Base-by-base conservation (phyloP, 2,888 invertebrate genomes). In the Synergus umbraculus region DNA sequence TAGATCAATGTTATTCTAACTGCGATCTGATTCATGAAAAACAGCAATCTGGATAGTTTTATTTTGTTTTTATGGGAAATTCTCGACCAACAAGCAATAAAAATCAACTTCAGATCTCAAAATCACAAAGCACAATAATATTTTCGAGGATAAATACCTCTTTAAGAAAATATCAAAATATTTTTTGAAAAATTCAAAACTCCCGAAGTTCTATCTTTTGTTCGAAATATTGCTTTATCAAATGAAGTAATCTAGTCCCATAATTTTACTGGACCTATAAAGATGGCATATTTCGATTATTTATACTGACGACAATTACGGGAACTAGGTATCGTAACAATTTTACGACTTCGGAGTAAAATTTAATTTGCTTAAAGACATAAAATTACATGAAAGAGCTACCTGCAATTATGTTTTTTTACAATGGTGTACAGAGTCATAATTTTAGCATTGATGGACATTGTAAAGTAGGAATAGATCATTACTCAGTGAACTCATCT, bases 1-100 rank as follows among this genome's bases (percentile, higher is more conserved):
- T 41, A 66, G 65, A 66, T 66, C 43, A 66, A 66, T 66, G n/a
- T 43, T 66, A 66, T 60, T 60, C 22, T 22, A 60, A 22, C 22
- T 60, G 22, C 22, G 18, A 60, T 60, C 22, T 22, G 22, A 60
- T 60, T 60, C 60, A 22, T 60, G 4, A 15, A 66, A 43, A 41
- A 66, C 3, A 66, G 18, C 41, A 13, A n/a, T 37, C 43, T 41
- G 15, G 37, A n/a, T 43, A 41, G 15, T 43, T 43, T 43, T 66
- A 41, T 15, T 41, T 54, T 54, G n/a, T 54, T n/a, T 54, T 9
- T 54, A 54, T 54, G n/a, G n/a, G 54, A 54, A 54, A n/a, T 54
- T 54, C 8, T 54, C n/a, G n/a, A 54, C 54, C 8, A 54, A 9
- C 2, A 54, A 15, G n/a, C 3, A 54, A 54, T 54, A n/a, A 9